Conservation (phyloP, 2,113 vertebrate species). For the Gopherus flavomarginatus region DNA sequence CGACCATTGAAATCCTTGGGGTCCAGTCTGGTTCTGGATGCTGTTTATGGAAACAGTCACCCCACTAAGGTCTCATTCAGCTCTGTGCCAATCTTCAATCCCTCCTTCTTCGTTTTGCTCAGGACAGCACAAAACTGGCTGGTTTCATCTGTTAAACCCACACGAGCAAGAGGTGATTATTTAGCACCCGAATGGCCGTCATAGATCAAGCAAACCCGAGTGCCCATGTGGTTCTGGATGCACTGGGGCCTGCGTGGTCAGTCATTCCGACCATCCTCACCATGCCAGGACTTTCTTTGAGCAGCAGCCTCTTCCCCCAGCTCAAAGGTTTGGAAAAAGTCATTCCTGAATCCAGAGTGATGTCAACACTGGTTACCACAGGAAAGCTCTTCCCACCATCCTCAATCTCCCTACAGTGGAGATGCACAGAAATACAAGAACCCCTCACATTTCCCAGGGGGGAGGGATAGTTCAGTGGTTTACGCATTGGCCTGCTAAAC, state of each 20-base stretch:
- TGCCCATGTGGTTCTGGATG: not conserved
- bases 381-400: not conserved
- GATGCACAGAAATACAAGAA: not conserved
- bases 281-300: not conserved
- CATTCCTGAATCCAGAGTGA: not conserved
- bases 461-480: too few species aligned
- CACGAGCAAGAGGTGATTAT: not conserved
- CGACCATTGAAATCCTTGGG: not conserved
- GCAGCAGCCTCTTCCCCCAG: not conserved
- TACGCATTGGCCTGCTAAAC: too few species aligned
- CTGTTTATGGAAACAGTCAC: not conserved
- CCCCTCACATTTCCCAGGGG: accelerated
- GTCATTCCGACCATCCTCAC: not conserved
- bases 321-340: not conserved
- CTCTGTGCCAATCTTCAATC: not conserved
- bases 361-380: not conserved
- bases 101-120: not conserved
- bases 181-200: not conserved
- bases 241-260: not conserved
- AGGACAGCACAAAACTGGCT: not conserved
- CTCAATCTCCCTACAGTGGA: accelerated
- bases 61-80: not conserved
- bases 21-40: not conserved
- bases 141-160: not conserved
- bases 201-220: not conserved